These are phyloP conservation scores for Gavia stellata DNA, from an alignment of 2,113 vertebrate genomes.

Conservation along the genomic window DNA sequence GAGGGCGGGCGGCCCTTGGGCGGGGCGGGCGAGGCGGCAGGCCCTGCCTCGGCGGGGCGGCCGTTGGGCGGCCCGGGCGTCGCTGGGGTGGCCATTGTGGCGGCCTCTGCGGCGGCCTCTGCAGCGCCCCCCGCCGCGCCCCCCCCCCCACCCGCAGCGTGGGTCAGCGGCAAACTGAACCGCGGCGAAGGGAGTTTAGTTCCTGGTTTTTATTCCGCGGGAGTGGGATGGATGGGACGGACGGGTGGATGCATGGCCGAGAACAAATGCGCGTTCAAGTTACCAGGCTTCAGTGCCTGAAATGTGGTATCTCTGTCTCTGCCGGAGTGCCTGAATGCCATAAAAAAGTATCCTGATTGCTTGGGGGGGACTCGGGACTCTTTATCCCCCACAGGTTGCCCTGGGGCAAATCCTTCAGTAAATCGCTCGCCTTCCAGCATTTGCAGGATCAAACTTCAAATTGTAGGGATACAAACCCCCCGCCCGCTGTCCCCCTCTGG, in stretches of 20 bases:
- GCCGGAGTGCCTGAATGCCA: too few species aligned
- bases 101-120: not conserved
- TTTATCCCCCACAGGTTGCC: not conserved
- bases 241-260: rapidly evolving
- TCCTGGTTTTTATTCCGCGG: not conserved
- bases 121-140: rapidly evolving
- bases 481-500: rapidly evolving
- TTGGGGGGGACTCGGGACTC: too few species aligned
- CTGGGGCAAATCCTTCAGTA: too few species aligned
- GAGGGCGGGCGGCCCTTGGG: too few species aligned
- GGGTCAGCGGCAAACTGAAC: rapidly evolving
- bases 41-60: too few species aligned
- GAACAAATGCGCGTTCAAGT: not conserved
- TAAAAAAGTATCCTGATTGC: not conserved
- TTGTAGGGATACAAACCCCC: rapidly evolving
- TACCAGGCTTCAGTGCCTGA: too few species aligned
- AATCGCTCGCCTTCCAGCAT: too few species aligned
- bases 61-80: too few species aligned
- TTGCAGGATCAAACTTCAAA: not conserved
- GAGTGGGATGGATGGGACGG: too few species aligned
- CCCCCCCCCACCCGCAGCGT: rapidly evolving
- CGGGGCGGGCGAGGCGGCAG: too few species aligned
- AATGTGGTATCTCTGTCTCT: too few species aligned
- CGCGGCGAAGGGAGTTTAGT: not conserved
- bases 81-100: not conserved